Conservation (phyloP, 2,888 invertebrate species). For the Apotomis capreana region DNA sequence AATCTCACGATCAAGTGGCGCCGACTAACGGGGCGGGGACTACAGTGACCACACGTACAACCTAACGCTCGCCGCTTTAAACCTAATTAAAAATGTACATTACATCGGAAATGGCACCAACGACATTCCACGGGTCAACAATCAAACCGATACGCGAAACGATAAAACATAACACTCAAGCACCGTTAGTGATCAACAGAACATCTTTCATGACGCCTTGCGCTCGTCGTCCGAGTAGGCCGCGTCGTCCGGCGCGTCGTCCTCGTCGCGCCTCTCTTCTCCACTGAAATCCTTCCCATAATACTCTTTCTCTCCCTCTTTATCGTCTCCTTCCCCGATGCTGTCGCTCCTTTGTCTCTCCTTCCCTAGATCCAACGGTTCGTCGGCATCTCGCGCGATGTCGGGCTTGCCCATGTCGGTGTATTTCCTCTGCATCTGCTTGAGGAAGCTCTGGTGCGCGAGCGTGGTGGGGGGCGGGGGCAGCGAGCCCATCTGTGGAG, state of each 20-base stretch:
- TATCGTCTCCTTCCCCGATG: constrained; percentile 75
- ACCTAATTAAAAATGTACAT: constrained; percentile 69
- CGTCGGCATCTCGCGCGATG: constrained; percentile 81
- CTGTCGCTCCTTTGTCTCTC: constrained; percentile 73
- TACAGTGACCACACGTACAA: constrained; percentile 47
- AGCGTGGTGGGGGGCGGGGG: constrained; percentile 80
- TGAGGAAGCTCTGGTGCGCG: constrained; percentile 84
- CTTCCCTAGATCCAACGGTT: constrained; percentile 82
- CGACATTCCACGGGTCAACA: constrained; percentile 82
- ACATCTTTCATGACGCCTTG: constrained; percentile 74
- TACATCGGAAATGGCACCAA: constrained; percentile 80
- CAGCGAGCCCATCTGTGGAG: constrained; percentile 80
- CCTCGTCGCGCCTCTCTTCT: constrained; percentile 61
- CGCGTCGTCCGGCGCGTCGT: constrained; percentile 73
- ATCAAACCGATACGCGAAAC: constrained; percentile 67
- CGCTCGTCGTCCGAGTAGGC: constrained; percentile 78
- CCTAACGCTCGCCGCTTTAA: constrained; percentile 49
- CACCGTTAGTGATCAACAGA: constrained; percentile 77
- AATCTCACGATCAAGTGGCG: constrained; percentile 60
- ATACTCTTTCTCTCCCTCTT: constrained; percentile 78
- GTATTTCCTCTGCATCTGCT: constrained; percentile 85
- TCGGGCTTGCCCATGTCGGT: constrained; percentile 83
- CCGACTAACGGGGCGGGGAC: constrained; percentile 32
- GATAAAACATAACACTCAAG: constrained; percentile 80
- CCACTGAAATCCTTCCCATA: constrained; percentile 67